Conservation (phyloP, 2,888 invertebrate genomes). For the Cryptus armator region DNA sequence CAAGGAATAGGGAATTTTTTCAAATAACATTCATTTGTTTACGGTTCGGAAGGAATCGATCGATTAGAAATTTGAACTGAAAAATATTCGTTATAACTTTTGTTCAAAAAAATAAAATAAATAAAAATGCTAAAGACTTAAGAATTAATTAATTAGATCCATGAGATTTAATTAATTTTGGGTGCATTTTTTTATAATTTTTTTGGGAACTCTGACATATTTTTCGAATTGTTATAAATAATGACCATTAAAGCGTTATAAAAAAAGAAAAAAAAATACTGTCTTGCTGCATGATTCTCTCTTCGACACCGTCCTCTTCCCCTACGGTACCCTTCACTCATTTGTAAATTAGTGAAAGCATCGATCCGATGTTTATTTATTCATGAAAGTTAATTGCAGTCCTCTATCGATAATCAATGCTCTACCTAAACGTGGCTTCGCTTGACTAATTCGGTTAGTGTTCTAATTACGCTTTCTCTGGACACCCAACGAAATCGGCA, state of each 20-base stretch:
- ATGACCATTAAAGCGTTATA: background rate
- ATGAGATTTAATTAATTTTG: no score
- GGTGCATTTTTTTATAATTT: no score
- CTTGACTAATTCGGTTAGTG: slow-evolving; percentile 31
- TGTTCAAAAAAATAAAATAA: background rate
- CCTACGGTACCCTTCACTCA: background rate
- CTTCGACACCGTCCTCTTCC: background rate
- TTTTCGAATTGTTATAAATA: background rate
- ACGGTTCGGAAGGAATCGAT: no score
- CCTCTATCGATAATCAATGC: slow-evolving; percentile 9
- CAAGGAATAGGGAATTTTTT: no score
- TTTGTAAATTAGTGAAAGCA: slow-evolving; percentile 14
- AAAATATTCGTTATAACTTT: background rate
- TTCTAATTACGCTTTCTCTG: slow-evolving; percentile 52
- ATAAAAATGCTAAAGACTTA: no score
- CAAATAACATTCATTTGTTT: no score
- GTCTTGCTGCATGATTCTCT: slow-evolving; percentile 32
- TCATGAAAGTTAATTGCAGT: slow-evolving; percentile 21
- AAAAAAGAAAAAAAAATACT: background rate
- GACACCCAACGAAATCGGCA: slow-evolving; percentile 2
- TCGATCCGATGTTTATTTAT: slow-evolving; percentile 14
- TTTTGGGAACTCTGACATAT: no score
- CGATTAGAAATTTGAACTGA: no score
- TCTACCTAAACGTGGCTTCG: background rate
- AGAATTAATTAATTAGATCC: no score